Base-by-base conservation (phyloP, 2,888 invertebrate genomes). In the Alcis repandata region DNA sequence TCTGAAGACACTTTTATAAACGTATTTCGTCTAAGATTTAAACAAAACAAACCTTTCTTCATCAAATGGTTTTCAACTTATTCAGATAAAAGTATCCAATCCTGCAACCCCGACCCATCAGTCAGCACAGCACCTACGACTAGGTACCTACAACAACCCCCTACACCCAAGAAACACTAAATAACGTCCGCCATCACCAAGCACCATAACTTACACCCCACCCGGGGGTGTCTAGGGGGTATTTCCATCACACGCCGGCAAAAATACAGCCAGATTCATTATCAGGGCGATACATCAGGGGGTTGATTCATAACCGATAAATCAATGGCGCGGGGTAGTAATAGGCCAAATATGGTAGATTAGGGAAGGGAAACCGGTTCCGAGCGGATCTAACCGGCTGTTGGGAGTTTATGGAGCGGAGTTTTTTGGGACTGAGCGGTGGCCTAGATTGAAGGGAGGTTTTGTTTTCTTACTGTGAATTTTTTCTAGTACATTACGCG, bases 301-400 rank as follows among this genome's bases (percentile, higher is more conserved):
- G 88, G 88, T 86, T 91, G 92, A 92, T 92, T 92, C 91, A 92
- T 92, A 91, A 91, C 90, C 92, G 79, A 93, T 93, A 93, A 92
- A 93, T 93, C 93, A 92, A 92, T 92, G 88, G 80, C 80, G 78
- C 74, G 82, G 82, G 83, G 84, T 77, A 74, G 89, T 92, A 91
- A 92, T 91, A 90, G 91, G 86, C 87, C 89, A 88, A 91, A 91
- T 91, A 91, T 90, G 90, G 89, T 73, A 71, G 73, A 73, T 73
- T 73, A 73, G 71, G 71, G 70, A 53, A n/a, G 57, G 61, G 54
- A 20, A 63, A 57, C 41, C 64, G 59, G 59, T n/a, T 48, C 38
- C 33, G 22, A 52, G 36, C 56, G 45, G 56, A n/a, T 56, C 45
- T 33, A 56, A 56, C 45, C 41, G 52, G 57, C 65, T 57, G 60